phyloP scores from a whole-genome alignment of 2,888 invertebrate species.

The Calliscelio sp. region DNA sequence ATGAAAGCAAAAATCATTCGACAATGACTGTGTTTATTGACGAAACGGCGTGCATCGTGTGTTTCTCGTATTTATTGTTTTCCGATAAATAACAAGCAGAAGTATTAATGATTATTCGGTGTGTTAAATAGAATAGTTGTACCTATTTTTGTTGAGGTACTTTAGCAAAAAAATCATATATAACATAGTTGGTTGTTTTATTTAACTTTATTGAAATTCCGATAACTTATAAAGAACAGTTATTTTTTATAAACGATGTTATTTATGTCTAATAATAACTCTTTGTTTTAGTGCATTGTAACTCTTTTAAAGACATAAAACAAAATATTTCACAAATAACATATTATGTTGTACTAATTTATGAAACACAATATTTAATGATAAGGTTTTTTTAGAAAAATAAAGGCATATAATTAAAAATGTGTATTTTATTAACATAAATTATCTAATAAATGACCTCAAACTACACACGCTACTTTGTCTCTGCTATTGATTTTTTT shows the following conservation, averaged over 20 bases:
- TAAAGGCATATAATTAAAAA: too few species aligned
- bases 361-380: too few species aligned
- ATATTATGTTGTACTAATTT: too few species aligned
- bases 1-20: slow-evolving; percentile 53
- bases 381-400: too few species aligned
- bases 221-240: background rate
- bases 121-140: slow-evolving; percentile 26
- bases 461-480: slow-evolving; percentile 26
- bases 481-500: slow-evolving; percentile 47
- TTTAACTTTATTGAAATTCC: background rate
- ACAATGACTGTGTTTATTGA: slow-evolving; percentile 50
- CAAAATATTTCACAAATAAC: too few species aligned
- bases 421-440: too few species aligned
- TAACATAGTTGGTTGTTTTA: background rate
- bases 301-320: too few species aligned
- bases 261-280: too few species aligned
- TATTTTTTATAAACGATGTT: background rate
- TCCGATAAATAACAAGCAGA: slow-evolving; percentile 49
- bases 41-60: slow-evolving; percentile 16
- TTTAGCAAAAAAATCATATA: background rate
- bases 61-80: slow-evolving; percentile 55
- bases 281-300: too few species aligned
- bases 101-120: slow-evolving; percentile 38
- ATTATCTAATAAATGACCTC: background rate
- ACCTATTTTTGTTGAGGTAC: background rate